phyloP scores from a whole-genome alignment of 2,797 vertebrate genomes.

The Phrynocephalus forsythii region DNA sequence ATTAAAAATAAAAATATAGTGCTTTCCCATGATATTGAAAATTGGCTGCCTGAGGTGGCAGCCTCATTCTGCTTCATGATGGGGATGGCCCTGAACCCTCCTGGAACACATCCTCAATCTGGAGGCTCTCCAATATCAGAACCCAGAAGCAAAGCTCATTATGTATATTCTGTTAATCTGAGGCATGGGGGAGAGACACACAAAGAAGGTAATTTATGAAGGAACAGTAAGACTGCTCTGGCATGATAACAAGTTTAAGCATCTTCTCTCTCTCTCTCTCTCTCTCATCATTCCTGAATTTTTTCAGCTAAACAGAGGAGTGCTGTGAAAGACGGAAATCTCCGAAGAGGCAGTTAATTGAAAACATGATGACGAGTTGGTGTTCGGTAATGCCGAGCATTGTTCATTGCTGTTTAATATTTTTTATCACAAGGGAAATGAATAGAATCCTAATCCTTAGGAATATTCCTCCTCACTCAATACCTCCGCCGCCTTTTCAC shows the following conservation, averaged over 20 bases:
- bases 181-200: background rate
- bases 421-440: slow-evolving; percentile 10
- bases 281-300: background rate
- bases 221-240: background rate
- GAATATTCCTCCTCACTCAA: background rate
- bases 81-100: background rate
- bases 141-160: slow-evolving; percentile 36
- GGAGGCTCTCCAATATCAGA: background rate
- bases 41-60: background rate
- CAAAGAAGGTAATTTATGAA: background rate
- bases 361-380: background rate
- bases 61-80: background rate
- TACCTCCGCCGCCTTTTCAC: background rate
- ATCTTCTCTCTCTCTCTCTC: background rate
- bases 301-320: background rate
- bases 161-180: slow-evolving; percentile 18
- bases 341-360: background rate
- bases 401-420: slow-evolving; percentile 25
- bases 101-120: background rate
- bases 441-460: slow-evolving; percentile 10
- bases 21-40: too few species aligned
- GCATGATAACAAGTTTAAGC: slow-evolving; percentile 2
- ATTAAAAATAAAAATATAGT: too few species aligned
- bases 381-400: background rate
- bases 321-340: background rate